Evolutionary conservation across 2,797 vertebrate genomes (phyloP).

Genomic region (Potorous gilbertii): DNA sequence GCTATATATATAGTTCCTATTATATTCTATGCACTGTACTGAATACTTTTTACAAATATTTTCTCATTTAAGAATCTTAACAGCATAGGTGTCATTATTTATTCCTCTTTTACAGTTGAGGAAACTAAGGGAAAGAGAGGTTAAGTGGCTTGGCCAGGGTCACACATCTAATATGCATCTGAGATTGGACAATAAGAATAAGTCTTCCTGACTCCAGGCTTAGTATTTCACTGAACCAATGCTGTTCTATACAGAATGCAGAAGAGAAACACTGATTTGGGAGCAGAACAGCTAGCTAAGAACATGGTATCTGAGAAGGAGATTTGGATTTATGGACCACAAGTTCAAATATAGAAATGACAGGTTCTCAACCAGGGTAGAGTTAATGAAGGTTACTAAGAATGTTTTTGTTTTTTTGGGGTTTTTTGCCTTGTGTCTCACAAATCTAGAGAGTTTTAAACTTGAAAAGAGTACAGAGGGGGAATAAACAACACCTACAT

Average conservation of each 20-base stretch:
- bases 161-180: neutral
- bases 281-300: neutral
- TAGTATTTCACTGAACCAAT: neutral
- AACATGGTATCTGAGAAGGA: neutral
- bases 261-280: neutral
- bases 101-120: neutral
- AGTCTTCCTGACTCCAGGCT: neutral
- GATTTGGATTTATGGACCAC: neutral
- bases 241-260: too few species aligned
- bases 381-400: neutral
- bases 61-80: neutral
- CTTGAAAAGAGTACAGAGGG: neutral
- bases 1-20: neutral
- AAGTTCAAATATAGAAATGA: neutral
- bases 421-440: neutral
- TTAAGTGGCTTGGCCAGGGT: slow-evolving; percentile 28
- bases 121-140: neutral
- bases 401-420: too few species aligned
- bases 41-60: neutral
- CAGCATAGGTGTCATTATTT: neutral
- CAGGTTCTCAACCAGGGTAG: neutral
- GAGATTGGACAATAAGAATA: neutral
- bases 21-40: neutral
- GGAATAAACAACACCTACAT: neutral
- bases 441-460: neutral